A percentile compares a stretch with the other conserved stretches of the same genome.
Evolutionary conservation across 2,797 vertebrate species (phyloP).

Genomic region (Phylloscopus collybita): DNA sequence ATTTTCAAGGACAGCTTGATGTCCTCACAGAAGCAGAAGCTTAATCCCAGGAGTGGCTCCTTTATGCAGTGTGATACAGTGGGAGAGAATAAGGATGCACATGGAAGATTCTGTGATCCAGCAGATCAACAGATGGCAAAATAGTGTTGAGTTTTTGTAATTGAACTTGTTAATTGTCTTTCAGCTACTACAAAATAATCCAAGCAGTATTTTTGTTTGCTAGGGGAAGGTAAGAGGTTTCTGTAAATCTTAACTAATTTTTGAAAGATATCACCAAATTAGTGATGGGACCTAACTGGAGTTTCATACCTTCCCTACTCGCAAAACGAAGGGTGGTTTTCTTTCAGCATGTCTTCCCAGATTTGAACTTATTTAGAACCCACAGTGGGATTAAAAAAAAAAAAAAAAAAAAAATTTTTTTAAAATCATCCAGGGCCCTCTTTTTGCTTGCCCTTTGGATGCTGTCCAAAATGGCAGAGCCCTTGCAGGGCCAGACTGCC

Average conservation of each 20-base stretch:
- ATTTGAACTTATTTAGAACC: constrained; percentile 33
- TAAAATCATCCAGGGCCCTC: neutral
- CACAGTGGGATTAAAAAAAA: neutral
- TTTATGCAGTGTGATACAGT: constrained; percentile 61
- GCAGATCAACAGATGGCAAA: constrained; percentile 42
- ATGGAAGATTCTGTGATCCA: neutral
- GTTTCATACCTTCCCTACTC: neutral
- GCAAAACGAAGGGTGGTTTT: neutral
- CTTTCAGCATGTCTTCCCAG: neutral
- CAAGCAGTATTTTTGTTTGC: neutral
- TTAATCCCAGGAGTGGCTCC: constrained; percentile 77
- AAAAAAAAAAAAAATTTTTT: too few relatives aligned
- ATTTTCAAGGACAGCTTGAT: neutral
- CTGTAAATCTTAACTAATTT: neutral
- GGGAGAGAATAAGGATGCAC: constrained; percentile 48
- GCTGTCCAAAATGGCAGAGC: constrained; percentile 5
- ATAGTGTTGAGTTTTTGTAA: neutral
- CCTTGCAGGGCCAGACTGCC: constrained; percentile 5
- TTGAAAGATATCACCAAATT: neutral
- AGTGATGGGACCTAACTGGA: neutral
- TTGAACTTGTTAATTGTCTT: neutral
- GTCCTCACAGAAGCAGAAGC: neutral
- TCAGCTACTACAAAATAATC: neutral
- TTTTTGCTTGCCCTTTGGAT: constrained; percentile 18
- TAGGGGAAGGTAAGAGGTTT: neutral